Conservation (phyloP, 2,113 vertebrate species). For the Toxotes jaculatrix region DNA sequence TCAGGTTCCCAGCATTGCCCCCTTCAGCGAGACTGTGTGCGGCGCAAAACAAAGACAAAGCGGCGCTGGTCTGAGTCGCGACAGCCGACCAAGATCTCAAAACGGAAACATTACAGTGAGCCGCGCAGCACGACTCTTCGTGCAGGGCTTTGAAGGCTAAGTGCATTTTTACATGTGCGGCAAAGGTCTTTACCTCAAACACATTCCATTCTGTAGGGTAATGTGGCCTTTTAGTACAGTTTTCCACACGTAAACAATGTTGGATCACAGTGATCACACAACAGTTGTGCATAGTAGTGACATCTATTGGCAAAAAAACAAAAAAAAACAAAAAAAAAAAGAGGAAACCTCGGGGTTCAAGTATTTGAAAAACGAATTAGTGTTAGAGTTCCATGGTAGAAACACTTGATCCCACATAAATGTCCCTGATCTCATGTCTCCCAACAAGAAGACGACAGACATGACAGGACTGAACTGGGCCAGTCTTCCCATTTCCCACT, state of each 20-base stretch:
- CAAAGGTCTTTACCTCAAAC: conserved; percentile 37
- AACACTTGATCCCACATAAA: background rate
- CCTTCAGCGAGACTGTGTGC: conserved; percentile 66
- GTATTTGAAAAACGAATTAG: background rate
- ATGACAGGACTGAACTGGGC: conserved; percentile 48
- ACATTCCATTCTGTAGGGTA: conserved; percentile 37
- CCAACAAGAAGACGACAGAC: conserved; percentile 16
- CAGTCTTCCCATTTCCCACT: conserved; percentile 47
- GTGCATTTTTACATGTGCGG: conserved; percentile 28
- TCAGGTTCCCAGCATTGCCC: conserved; percentile 70
- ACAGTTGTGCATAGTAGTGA: background rate
- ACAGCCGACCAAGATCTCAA: conserved; percentile 76
- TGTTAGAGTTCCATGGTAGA: background rate
- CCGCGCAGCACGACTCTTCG: conserved; percentile 44
- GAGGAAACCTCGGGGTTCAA: background rate
- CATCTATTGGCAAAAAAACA: background rate
- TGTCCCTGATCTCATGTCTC: conserved; percentile 11
- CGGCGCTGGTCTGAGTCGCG: conserved; percentile 19
- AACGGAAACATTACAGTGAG: conserved; percentile 54
- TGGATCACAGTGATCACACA: background rate
- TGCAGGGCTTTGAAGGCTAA: conserved; percentile 62
- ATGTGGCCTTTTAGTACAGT: background rate
- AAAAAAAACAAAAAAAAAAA: background rate
- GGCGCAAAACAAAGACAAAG: conserved; percentile 46
- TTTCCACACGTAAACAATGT: conserved; percentile 11